These are phyloP conservation scores for Notolepis coatsorum DNA, from an alignment of 2,797 vertebrate genomes.

Conservation along the genomic window DNA sequence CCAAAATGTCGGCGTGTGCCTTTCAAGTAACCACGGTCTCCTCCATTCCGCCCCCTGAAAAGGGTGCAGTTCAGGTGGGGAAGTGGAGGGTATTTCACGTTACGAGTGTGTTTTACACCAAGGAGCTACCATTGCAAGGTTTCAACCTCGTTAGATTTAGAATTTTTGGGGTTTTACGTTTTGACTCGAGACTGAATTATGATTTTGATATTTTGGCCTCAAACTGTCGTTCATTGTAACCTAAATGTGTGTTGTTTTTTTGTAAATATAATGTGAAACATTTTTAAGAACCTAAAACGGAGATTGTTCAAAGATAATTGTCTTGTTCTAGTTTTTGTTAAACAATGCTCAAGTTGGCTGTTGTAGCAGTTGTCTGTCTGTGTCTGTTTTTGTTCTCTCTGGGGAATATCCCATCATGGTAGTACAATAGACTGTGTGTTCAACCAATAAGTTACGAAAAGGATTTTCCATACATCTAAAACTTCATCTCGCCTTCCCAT, in stretches of 20 bases:
- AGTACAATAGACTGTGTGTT: background rate
- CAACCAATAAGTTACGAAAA: background rate
- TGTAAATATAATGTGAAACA: conserved; percentile 78
- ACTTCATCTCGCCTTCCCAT: background rate
- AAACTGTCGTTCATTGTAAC: conserved; percentile 58
- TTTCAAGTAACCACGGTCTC: too few species aligned
- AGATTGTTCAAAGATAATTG: conserved; percentile 52
- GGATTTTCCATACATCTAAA: background rate
- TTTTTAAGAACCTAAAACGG: conserved; percentile 73
- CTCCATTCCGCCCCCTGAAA: too few species aligned
- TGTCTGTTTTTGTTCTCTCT: background rate
- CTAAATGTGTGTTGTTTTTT: conserved; percentile 62
- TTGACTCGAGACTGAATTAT: conserved; percentile 54
- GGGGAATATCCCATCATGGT: background rate
- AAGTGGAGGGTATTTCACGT: too few species aligned
- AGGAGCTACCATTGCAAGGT: too few species aligned
- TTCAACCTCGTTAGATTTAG: too few species aligned
- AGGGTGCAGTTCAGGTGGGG: too few species aligned
- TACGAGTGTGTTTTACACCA: too few species aligned
- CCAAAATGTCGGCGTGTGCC: too few species aligned
- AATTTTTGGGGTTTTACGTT: conserved; percentile 44
- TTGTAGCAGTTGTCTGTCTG: background rate
- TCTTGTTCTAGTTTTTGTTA: conserved; percentile 28
- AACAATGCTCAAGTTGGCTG: background rate
- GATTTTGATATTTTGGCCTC: conserved; percentile 39